Evolutionary conservation across 2,113 vertebrate genomes (phyloP).

Genomic region (Heteronetta atricapilla): DNA sequence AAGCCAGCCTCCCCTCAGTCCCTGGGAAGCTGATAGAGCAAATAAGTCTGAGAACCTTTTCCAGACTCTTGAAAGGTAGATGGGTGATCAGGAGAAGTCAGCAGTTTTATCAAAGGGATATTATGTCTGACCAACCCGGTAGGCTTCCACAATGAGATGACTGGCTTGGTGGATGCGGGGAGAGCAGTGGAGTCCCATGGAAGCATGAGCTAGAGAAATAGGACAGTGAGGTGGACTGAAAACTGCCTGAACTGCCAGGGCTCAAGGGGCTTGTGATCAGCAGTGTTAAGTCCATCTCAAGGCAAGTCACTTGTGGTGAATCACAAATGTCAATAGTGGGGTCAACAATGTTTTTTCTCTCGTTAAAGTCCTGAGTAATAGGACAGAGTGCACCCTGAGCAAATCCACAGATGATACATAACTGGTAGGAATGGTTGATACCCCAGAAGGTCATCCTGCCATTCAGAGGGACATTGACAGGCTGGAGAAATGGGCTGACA

Average conservation of each 20-base stretch:
- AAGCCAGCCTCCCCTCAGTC: neutral
- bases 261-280: neutral
- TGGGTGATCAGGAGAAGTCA: neutral
- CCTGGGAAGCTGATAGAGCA: neutral
- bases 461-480: neutral
- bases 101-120: neutral
- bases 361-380: neutral
- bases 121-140: neutral
- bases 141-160: neutral
- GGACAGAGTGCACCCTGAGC: neutral
- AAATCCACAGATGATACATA: neutral
- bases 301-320: neutral
- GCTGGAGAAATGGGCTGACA: neutral
- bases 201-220: neutral
- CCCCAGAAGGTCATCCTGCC: neutral
- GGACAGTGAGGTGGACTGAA: neutral
- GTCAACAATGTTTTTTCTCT: neutral
- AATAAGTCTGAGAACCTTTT: neutral
- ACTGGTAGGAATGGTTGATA: neutral
- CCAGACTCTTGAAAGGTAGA: neutral
- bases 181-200: neutral
- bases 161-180: neutral
- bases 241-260: neutral
- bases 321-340: neutral
- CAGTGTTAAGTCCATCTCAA: neutral